These are phyloP conservation scores for Gallirallus australis DNA, from an alignment of 2,797 vertebrate genomes.

Conservation along the genomic window DNA sequence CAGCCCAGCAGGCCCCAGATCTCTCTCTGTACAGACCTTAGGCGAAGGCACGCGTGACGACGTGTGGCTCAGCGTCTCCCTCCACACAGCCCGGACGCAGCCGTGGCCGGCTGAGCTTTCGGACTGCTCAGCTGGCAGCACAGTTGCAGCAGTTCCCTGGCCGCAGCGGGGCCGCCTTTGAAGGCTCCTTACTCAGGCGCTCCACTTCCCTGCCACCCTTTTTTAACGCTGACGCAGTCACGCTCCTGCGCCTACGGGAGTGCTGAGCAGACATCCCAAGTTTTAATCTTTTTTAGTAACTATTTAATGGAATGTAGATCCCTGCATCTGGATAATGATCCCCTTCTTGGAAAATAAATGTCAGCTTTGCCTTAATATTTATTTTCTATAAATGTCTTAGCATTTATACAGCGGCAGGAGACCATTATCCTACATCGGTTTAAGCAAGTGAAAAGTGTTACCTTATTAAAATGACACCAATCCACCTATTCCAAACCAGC, in stretches of 20 bases:
- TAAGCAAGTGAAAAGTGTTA: conserved; percentile 78
- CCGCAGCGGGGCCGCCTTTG: neutral
- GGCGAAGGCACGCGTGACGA: neutral
- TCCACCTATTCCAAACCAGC: conserved; percentile 67
- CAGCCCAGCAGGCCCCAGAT: neutral
- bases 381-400: conserved; percentile 82
- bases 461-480: conserved; percentile 81
- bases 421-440: conserved; percentile 70
- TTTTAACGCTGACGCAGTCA: neutral
- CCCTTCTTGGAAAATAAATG: conserved; percentile 77
- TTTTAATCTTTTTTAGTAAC: conserved; percentile 41
- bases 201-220: conserved; percentile 9
- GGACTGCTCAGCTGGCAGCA: neutral
- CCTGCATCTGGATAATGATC: conserved; percentile 68
- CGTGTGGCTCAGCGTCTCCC: neutral
- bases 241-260: neutral
- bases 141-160: neutral
- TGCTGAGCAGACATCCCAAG: neutral
- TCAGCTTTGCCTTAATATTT: conserved; percentile 84
- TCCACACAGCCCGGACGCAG: neutral
- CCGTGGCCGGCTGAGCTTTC: neutral
- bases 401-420: conserved; percentile 73
- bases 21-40: neutral
- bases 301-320: conserved; percentile 63
- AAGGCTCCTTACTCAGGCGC: accelerated